These are phyloP conservation scores for Drosophila buzzatii DNA, from an alignment of 2,888 invertebrate species.

Conservation along the genomic window DNA sequence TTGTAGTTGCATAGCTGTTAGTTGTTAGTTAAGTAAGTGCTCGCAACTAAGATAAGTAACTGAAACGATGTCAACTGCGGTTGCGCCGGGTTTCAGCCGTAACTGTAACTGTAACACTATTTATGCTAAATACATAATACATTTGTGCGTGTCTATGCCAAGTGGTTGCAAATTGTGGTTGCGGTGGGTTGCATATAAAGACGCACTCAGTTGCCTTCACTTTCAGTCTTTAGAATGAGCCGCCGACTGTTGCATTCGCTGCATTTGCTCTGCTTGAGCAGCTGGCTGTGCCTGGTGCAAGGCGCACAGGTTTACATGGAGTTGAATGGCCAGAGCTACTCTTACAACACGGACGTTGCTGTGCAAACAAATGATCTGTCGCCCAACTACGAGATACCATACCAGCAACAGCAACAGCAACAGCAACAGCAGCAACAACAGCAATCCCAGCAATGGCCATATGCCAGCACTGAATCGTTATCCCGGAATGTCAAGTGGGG, in stretches of 20 bases:
- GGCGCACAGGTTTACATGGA: conserved; percentile 83
- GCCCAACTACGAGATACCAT: conserved; percentile 52
- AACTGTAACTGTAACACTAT: conserved; percentile 40
- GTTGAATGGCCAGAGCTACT: conserved; percentile 84
- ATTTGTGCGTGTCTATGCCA: not conserved
- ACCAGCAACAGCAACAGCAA: not conserved
- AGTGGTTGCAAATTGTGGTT: conserved; percentile 27
- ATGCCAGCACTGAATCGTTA: not conserved
- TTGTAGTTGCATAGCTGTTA: not conserved
- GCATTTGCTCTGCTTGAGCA: conserved; percentile 11
- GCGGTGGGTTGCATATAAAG: conserved; percentile 15
- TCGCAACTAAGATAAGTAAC: conserved; percentile 56
- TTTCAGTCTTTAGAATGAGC: conserved; percentile 43
- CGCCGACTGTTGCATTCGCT: conserved; percentile 17
- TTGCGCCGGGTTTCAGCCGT: conserved; percentile 21
- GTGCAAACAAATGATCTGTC: conserved; percentile 39
- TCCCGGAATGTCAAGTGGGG: conserved; percentile 32
- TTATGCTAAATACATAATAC: conserved; percentile 43
- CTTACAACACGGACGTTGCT: conserved; percentile 84
- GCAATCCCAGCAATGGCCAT: conserved; percentile 14
- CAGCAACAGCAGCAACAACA: not conserved
- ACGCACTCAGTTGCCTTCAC: not conserved
- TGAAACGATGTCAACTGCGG: conserved; percentile 42
- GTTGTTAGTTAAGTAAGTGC: conserved; percentile 21
- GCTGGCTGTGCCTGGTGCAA: conserved; percentile 4